Base-by-base conservation (phyloP, 2,113 vertebrate species). In the Chionomys nivalis region DNA sequence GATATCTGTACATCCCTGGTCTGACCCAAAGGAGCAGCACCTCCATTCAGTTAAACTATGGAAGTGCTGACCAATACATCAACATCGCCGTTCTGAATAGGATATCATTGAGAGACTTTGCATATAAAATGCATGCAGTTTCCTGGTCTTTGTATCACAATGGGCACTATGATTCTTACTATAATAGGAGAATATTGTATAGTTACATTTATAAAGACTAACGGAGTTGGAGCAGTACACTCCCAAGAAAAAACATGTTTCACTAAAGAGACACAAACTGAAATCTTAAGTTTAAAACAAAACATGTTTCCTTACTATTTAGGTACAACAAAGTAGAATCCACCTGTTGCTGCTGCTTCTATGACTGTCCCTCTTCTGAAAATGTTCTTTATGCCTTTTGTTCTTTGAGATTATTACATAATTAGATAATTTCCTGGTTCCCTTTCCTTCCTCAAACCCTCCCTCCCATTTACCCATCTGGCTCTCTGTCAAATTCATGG, bases 241-340 rank as follows among this genome's bases (percentile, higher is more conserved):
- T 88, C 72, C 16, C 55, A 81, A 91, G 49, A 90, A 87, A 26
- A 91, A 89, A 92, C 49, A 17, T 83, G 23, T 63, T 92, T 94
- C 36, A 83, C 44, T 89, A 94, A 94, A 58, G 52, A 96, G 93
- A 61, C 58, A 39, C 42, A 89, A 94, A 42, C 12, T 89, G 70
- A 93, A 87, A 75, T 89, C 92, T 86, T 65, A 94, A 89, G 36
- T 90, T 23, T 63, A 78, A 96, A 58, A 36, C 76, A 93, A 93
- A 90, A 90, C 49, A 16, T 33, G 17, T 73, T 75, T 55, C 26
- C 3, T 82, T 55, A 33, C 1, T 31, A 89, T 91, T 96, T 26
- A 31, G n/a, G 49, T 82, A 72, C 82, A 77, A 23, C 3, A 63
- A 68, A 47, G 21, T 52, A 55, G 36, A 93, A 9, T 49, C 2